A percentile compares a stretch with the other conserved stretches of the same genome.
phyloP scores from a whole-genome alignment of 2,113 vertebrate species.

The Bos javanicus region DNA sequence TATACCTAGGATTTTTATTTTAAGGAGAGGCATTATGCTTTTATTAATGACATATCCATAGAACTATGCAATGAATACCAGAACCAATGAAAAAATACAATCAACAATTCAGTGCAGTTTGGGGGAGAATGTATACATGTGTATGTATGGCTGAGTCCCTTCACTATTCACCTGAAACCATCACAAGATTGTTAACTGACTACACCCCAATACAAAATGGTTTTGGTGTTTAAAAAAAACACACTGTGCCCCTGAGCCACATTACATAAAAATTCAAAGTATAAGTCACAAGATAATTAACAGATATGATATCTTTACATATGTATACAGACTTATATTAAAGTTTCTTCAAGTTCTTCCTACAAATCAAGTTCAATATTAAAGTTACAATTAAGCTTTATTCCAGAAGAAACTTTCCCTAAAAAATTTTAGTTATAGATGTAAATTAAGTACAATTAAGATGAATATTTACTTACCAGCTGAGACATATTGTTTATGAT shows the following conservation, averaged over 20 bases:
- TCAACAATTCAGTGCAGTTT: background rate
- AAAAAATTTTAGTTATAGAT: background rate
- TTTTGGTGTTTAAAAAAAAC: background rate
- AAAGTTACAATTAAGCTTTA: conserved; percentile 4
- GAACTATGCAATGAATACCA: background rate
- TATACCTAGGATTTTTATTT: background rate
- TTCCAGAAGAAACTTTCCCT: background rate
- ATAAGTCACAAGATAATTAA: conserved; percentile 7
- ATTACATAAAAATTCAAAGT: background rate
- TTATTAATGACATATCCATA: background rate
- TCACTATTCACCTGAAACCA: background rate
- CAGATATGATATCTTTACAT: background rate
- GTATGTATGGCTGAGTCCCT: background rate
- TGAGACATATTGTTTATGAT: conserved; percentile 98
- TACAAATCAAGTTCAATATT: conserved; percentile 4
- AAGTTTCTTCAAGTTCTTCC: background rate
- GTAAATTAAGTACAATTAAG: conserved; percentile 19
- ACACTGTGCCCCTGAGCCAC: background rate
- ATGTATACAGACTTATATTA: background rate
- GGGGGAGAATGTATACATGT: background rate
- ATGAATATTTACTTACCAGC: conserved; percentile 84
- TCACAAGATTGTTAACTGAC: background rate
- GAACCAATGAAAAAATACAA: background rate
- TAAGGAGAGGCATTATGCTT: background rate
- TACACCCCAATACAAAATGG: background rate